Conservation (phyloP, 2,113 vertebrate genomes). For the Oreochromis aureus region DNA sequence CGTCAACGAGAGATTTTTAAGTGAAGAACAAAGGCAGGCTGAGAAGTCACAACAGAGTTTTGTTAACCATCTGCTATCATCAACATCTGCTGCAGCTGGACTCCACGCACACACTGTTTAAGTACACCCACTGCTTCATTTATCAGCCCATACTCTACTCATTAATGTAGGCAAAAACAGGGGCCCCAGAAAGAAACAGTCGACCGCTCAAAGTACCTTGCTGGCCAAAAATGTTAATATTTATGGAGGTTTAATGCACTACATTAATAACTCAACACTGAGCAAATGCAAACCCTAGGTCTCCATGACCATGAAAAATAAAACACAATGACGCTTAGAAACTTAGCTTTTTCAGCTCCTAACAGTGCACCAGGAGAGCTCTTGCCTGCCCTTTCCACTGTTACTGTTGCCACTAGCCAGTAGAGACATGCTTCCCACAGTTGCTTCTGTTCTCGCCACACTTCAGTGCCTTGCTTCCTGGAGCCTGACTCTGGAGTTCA, state of each 20-base stretch:
- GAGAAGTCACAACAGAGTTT: conserved; percentile 31
- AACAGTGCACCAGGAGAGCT: not conserved
- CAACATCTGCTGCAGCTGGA: conserved; percentile 24
- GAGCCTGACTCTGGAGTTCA: conserved; percentile 56
- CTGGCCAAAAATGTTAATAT: not conserved
- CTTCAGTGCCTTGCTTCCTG: conserved; percentile 60
- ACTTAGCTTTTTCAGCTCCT: not conserved
- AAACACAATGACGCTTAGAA: not conserved
- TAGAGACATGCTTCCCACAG: conserved; percentile 59
- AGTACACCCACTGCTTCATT: not conserved
- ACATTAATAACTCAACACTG: not conserved
- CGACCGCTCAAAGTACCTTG: not conserved
- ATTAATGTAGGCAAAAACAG: not conserved
- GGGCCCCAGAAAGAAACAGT: not conserved
- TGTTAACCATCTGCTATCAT: conserved; percentile 29
- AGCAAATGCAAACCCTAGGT: not conserved
- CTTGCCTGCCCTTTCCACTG: not conserved
- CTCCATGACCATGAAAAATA: not conserved
- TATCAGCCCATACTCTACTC: not conserved
- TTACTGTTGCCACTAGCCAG: conserved; percentile 51
- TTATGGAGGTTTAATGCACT: not conserved
- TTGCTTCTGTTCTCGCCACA: conserved; percentile 60
- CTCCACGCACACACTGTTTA: not conserved
- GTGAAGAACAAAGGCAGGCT: conserved; percentile 40
- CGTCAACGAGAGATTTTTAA: conserved; percentile 32